Base-by-base conservation (phyloP, 2,888 invertebrate species). In the Ceramica pisi region DNA sequence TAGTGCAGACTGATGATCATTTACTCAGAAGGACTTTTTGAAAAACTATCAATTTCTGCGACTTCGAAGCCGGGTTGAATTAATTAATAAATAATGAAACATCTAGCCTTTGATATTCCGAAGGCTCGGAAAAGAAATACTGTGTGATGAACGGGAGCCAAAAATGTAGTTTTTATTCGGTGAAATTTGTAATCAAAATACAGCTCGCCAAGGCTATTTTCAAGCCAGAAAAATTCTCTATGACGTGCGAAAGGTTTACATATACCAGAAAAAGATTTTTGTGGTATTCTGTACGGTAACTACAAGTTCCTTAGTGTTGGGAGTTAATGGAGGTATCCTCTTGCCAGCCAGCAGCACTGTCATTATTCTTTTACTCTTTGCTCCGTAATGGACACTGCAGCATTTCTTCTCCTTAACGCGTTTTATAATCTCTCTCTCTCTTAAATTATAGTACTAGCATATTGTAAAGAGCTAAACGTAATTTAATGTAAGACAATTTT, bases 81-180 rank as follows among this genome's bases (percentile, higher is more conserved):
- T 41, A 8, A 50, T 48, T 61, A n/a, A 48, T 55, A 72, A 53
- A 75, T 75, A 67, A 67, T 65, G 21, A 21, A 38, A 51, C 51
- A 26, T 31, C 3, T 64, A 41, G 21, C 23, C 21, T 75, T 57
- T 57, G 50, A n/a, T 14, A 76, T 73, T 75, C 9, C n/a, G 8
- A 50, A 38, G 57, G 26, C 46, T 51, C 19, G 63, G 16, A 63
- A 44, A 60, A 23, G 3, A n/a, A 14, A 14, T n/a, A 41, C 51
- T 26, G 51, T 23, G 14, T 26, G 23, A 51, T 7, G 14, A 51
- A 7, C 41, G 56, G 4, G 7, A 21, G 21, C 3, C 9, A 72
- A n/a, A 57, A 2, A 35, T 41, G 9, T 48, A 10, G 14, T 23
- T 14, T 67, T 67, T 16, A 38, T 38, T 48, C 10, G 14, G n/a